Base-by-base conservation (phyloP, 2,888 invertebrate species). In the Didymodactylos carnosus region DNA sequence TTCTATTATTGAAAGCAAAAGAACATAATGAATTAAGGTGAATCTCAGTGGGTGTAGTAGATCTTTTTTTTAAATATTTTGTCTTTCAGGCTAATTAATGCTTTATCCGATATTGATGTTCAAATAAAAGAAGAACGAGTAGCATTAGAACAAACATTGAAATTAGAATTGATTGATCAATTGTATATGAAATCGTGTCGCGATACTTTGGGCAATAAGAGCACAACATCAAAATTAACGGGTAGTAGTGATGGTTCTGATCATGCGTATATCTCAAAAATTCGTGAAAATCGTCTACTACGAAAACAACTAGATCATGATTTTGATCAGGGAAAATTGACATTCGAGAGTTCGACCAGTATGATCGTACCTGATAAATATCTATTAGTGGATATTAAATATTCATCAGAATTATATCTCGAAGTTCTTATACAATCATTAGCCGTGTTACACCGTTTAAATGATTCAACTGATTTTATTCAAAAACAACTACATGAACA, bases 401-500 rank as follows among this genome's bases (percentile, higher is more conserved):
- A 62, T 35, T 29, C 62, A 62, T 35, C 62, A 19, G 62, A 62
- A n/a, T 19, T 62, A 29, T 62, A 62, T 62, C 62, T 62, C 11
- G 62, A 62, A n/a, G 62, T 62, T 35, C 11, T 62, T 19, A 35
- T 62, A 62, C 62, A 62, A 35, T 62, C 62, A 35, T 35, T 62
- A 62, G 29, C 62, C 16, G 35, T 62, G n/a, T 19, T 62, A 8
- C 35, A 29, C 29, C 62, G 62, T 62, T 62, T 62, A 35, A 62
- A 62, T 62, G 62, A 62, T 35, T 35, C 62, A 62, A 29, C 35
- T 10, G 62, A 62, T 14, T 35, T 35, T 35, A 11, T 35, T 27
- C 62, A 62, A 62, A 62, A 62, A 62, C 62, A 62, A 62, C 35
- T 62, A 35, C 62, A 62, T 62, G 62, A 62, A n/a, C 62, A 62